Evolutionary conservation across 2,113 vertebrate species (phyloP).

Genomic region (Chaetodon trifascialis): DNA sequence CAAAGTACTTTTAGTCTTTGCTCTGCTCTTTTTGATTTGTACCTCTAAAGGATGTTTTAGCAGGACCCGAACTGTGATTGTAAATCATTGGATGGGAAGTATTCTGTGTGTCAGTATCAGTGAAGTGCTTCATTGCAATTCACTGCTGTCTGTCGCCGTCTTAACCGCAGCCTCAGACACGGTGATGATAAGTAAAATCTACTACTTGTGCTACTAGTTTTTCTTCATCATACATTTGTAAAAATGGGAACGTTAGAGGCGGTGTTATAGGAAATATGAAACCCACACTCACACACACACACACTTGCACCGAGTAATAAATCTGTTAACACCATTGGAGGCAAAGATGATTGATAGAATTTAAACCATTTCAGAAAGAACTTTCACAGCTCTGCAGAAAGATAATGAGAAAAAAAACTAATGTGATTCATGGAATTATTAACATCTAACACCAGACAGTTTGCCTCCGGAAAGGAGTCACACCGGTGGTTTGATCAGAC

Average conservation of each 20-base stretch:
- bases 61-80: slow-evolving; percentile 26
- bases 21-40: slow-evolving; percentile 26
- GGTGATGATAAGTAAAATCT: background rate
- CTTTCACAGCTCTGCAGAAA: slow-evolving; percentile 14
- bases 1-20: slow-evolving; percentile 19
- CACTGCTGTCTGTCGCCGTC: slow-evolving; percentile 15
- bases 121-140: slow-evolving; percentile 10
- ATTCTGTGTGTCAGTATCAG: slow-evolving; percentile 22
- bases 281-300: background rate
- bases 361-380: slow-evolving; percentile 48
- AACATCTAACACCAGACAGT: slow-evolving; percentile 40
- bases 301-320: background rate
- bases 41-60: slow-evolving; percentile 24
- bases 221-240: slow-evolving; percentile 4
- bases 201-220: background rate
- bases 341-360: slow-evolving; percentile 62
- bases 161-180: background rate
- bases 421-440: slow-evolving; percentile 59
- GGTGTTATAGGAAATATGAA: background rate
- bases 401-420: slow-evolving; percentile 22
- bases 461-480: slow-evolving; percentile 49
- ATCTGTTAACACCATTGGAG: slow-evolving; percentile 41
- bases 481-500: slow-evolving; percentile 55
- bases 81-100: slow-evolving; percentile 27
- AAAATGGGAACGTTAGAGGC: slow-evolving; percentile 1